These are phyloP conservation scores for Caenorhabditis uteleia DNA, from an alignment of 2,888 invertebrate species.

Conservation along the genomic window DNA sequence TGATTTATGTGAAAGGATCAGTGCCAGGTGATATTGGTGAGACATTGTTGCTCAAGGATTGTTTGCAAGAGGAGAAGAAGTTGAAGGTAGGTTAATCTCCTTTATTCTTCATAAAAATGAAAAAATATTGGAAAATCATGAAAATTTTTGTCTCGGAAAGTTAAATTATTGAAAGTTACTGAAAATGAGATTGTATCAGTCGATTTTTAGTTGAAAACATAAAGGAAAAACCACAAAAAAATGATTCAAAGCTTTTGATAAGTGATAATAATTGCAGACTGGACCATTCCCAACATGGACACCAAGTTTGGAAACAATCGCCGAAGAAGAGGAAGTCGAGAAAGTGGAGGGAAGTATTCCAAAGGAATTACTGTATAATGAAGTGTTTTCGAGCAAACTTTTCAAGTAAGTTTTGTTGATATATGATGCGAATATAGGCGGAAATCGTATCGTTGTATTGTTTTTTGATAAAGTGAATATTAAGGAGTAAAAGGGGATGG, in stretches of 20 bases:
- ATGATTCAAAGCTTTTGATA: too few species aligned
- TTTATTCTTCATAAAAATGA: neutral
- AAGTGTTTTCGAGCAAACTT: conserved; percentile 24
- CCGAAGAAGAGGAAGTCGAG: conserved; percentile 46
- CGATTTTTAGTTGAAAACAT: too few species aligned
- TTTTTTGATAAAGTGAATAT: too few species aligned
- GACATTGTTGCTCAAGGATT: conserved; percentile 60
- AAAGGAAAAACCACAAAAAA: too few species aligned
- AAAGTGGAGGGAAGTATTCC: conserved; percentile 8
- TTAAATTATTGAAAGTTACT: conserved; percentile 4
- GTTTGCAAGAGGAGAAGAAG: conserved; percentile 53
- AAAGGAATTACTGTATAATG: conserved; percentile 24
- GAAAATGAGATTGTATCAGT: too few species aligned
- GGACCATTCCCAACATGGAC: conserved; percentile 64
- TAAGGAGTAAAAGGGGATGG: too few species aligned
- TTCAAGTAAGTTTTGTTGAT: conserved; percentile 9
- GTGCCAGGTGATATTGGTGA: conserved; percentile 67
- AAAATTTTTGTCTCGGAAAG: too few species aligned
- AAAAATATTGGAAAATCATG: neutral
- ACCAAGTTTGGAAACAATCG: conserved; percentile 49
- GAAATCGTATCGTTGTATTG: neutral
- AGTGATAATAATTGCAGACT: conserved; percentile 14
- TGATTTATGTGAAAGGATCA: conserved; percentile 66
- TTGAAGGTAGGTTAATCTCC: too few species aligned
- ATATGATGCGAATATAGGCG: neutral